Base-by-base conservation (phyloP, 2,888 invertebrate species). In the Rhingia rostrata region DNA sequence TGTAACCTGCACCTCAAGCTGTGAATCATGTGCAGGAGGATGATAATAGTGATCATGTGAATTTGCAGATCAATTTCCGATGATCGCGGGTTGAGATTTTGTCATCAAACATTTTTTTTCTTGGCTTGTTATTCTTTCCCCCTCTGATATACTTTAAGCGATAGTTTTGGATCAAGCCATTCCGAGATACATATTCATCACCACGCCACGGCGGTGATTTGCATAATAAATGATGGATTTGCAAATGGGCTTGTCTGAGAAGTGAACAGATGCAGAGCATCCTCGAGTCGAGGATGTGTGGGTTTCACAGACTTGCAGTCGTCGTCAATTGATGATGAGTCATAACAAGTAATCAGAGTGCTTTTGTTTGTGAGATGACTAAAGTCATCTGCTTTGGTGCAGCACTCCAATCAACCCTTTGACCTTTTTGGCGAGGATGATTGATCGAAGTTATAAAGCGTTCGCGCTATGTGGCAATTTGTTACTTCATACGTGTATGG, bases 51-150 rank as follows among this genome's bases (percentile, higher is more conserved):
- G 66, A 78, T 82, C 82, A 77, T 66, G 63, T 49, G 66, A 72
- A 70, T 63, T 78, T 41, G 43, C 82, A 54, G 82, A 82, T 82
- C 82, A 82, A 61, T 82, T 82, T 54, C 61, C 49, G 43, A 67
- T 63, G 82, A 82, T 82, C 61, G 82, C 66, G 49, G 72, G 78
- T 61, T 73, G 78, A 61, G 61, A 63, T 78, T 75, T 82, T 82
- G 82, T 78, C 82, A 67, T 82, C 82, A 73, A 78, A 72, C n/a
- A 49, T 47, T 72, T 61, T 67, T 43, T 54, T 30, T 64, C 14
- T 22, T 45, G 14, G 5, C 2, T 37, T 37, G 4, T 54, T 32
- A 49, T 37, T 35, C 35, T 30, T 10, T 1, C 37, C 14, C 4
- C 39, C 10, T 39, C 39, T 35, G 51, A 74, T 67, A 49, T 56